Base-by-base conservation (phyloP, 2,113 vertebrate genomes). In the Tenrec ecaudatus region DNA sequence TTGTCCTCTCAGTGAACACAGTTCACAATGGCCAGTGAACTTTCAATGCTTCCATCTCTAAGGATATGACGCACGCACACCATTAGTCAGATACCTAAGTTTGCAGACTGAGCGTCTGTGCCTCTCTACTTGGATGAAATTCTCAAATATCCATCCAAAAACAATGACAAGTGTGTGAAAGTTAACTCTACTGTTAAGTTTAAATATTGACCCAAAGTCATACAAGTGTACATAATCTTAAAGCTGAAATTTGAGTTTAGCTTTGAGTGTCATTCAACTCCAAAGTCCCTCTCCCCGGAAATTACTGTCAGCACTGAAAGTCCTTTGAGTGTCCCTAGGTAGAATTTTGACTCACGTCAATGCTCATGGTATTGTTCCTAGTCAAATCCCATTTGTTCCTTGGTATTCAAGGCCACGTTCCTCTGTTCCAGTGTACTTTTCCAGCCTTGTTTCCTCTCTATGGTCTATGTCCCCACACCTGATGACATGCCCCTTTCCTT, bases 131-230 rank as follows among this genome's bases (percentile, higher is more conserved):
- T 53, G 66, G 33, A 36, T 90, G 58, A 93, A 40, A 93, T 53
- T 76, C 69, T 69, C 77, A 92, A 47, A 83, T 29, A 80, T 11
- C n/a, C 80, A 88, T 23, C 71, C 6, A 85, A 85, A 36, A 90
- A 27, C 53, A 89, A 14, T 57, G 12, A 25, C 73, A 79, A 62
- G 0, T 25, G 66, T 6, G 29, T 62, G n/a, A 90, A 62, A 89
- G 22, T 76, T 38, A 89, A 79, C 16, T 78, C 14, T 62, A 57
- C 22, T 57, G 68, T 38, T 68, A 89, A 86, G 66, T 73, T 79
- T 95, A 36, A n/a, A 79, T 60, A 58, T 29, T 71, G 20, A 66
- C 31, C 25, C 82, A 10, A 83, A 77, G n/a, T 69, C 29, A 53
- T 1, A 36, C 20, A 82, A 68, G 60, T 62, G 20, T 82, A 88